Conservation (phyloP, 2,113 vertebrate species). For the Polypterus bichir region DNA sequence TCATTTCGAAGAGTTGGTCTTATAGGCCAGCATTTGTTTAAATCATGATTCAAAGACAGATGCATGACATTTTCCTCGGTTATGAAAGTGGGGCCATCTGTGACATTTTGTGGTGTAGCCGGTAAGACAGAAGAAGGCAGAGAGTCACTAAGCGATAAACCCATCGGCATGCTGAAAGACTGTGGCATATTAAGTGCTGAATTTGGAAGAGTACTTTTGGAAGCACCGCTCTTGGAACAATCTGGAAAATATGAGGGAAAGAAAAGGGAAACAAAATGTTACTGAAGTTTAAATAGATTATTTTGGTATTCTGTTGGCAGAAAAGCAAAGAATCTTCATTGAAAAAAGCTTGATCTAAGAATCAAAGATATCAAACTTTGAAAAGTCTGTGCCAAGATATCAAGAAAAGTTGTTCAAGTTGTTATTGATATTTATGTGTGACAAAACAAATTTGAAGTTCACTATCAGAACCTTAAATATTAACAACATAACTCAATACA, state of each 20-base stretch:
- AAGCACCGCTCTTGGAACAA: conserved; percentile 67
- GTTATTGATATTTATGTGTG: too few relatives aligned
- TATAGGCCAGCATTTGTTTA: conserved; percentile 76
- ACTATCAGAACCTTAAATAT: too few relatives aligned
- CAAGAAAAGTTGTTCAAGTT: too few relatives aligned
- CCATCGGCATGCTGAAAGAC: conserved; percentile 70
- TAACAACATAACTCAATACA: too few relatives aligned
- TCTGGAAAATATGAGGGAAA: conserved; percentile 42
- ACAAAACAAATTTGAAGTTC: too few relatives aligned
- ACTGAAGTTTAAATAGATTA: background rate
- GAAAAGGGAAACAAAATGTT: conserved; percentile 10
- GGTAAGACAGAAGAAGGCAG: conserved; percentile 40
- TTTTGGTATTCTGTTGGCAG: too few relatives aligned
- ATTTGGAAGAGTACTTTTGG: conserved; percentile 51
- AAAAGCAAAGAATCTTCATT: too few relatives aligned
- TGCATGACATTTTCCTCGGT: conserved; percentile 43
- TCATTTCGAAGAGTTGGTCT: conserved; percentile 88
- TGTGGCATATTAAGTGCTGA: conserved; percentile 92
- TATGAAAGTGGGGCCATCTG: conserved; percentile 24
- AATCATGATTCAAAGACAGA: conserved; percentile 31
- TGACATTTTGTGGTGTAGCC: conserved; percentile 33
- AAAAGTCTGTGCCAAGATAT: too few relatives aligned
- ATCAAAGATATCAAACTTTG: too few relatives aligned
- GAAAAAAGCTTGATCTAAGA: too few relatives aligned
- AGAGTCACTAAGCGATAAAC: conserved; percentile 55